phyloP scores from a whole-genome alignment of 2,888 invertebrate genomes.

The Metalampra italica region DNA sequence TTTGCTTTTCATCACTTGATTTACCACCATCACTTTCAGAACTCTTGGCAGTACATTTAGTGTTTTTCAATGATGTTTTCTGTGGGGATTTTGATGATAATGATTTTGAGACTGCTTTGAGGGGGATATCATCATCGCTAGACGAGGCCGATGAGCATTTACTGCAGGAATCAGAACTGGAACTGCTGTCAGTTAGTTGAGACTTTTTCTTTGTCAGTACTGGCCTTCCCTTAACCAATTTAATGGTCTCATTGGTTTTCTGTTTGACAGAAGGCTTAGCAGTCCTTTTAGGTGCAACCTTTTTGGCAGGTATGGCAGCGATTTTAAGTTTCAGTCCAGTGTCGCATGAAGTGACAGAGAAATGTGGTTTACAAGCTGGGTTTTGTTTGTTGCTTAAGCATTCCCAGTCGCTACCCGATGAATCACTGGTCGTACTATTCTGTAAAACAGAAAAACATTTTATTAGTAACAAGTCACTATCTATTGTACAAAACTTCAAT shows the following conservation, averaged over 20 bases:
- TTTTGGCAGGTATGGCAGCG: constrained; percentile 74
- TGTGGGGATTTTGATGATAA: constrained; percentile 51
- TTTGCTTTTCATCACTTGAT: constrained; percentile 42
- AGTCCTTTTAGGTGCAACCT: constrained; percentile 45
- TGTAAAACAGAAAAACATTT: constrained; percentile 35
- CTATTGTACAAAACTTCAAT: no score
- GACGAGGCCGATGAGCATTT: constrained; percentile 69
- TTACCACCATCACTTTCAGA: constrained; percentile 53
- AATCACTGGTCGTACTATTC: constrained; percentile 61
- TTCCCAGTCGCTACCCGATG: constrained; percentile 69
- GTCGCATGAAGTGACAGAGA: constrained; percentile 81
- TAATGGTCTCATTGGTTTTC: constrained; percentile 22
- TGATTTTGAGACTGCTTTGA: constrained; percentile 62
- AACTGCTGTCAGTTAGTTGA: constrained; percentile 58
- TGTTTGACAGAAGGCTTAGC: constrained; percentile 33
- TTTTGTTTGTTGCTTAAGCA: constrained; percentile 54
- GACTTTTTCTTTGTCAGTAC: constrained; percentile 28
- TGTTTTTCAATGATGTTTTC: constrained; percentile 37
- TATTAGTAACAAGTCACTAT: neutral
- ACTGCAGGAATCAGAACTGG: constrained; percentile 73
- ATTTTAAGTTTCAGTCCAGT: constrained; percentile 80
- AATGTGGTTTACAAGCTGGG: constrained; percentile 65
- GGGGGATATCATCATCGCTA: constrained; percentile 67
- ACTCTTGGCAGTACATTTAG: constrained; percentile 39
- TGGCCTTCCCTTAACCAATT: constrained; percentile 16